These are phyloP conservation scores for Cerastis leucographa DNA, from an alignment of 2,888 invertebrate genomes.

Conservation along the genomic window DNA sequence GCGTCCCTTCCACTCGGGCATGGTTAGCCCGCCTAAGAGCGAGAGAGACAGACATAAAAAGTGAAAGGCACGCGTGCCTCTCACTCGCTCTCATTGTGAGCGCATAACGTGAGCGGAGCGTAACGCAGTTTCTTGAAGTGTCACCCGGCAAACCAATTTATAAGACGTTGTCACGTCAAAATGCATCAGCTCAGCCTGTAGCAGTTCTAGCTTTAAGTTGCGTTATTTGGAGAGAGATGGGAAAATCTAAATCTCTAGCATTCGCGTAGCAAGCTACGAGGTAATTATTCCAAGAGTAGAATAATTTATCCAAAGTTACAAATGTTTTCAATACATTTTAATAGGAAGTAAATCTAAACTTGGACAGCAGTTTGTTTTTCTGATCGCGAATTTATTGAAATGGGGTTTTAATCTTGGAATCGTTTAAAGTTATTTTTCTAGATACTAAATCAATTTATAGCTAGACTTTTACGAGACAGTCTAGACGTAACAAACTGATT, in stretches of 20 bases:
- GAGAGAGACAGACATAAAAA: no score
- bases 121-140: no score
- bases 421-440: constrained; percentile 9
- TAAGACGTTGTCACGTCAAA: no score
- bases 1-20: no score
- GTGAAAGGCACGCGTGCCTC: no score
- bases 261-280: neutral
- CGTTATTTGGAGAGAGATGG: neutral
- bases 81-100: no score
- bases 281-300: no score
- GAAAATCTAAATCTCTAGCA: neutral
- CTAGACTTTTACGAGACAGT: constrained; percentile 38
- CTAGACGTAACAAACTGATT: neutral
- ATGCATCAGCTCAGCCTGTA: no score
- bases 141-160: no score
- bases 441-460: constrained; percentile 20
- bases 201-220: neutral
- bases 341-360: neutral
- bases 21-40: no score
- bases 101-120: no score
- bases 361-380: constrained; percentile 28
- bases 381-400: constrained; percentile 26
- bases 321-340: constrained; percentile 2
- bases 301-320: neutral
- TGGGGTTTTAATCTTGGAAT: neutral